A percentile compares a stretch with the other conserved stretches of the same genome.
Conservation (phyloP, 2,888 invertebrate genomes). For the Callyntrura guangdongensis region DNA sequence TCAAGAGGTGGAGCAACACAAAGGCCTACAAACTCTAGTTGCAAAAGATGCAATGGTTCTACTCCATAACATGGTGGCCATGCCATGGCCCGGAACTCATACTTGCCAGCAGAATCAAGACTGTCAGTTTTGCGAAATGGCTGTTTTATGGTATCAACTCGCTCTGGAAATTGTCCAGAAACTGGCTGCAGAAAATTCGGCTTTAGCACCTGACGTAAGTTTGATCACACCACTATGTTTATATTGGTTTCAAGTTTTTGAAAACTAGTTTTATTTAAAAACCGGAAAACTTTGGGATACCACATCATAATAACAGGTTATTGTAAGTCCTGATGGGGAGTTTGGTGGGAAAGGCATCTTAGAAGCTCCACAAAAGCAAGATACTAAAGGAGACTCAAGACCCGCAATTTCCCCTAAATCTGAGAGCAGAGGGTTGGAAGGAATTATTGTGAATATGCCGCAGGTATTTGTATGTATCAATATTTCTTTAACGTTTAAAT, state of each 20-base stretch:
- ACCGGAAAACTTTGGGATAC: too few relatives aligned
- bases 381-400: slow-evolving; percentile 80
- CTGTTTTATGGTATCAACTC: slow-evolving; percentile 97
- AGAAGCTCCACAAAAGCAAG: slow-evolving; percentile 90
- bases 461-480: slow-evolving; percentile 91
- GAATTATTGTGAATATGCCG: slow-evolving; percentile 96
- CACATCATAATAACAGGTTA: slow-evolving; percentile 65
- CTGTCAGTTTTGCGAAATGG: slow-evolving; percentile 97
- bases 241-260: background rate
- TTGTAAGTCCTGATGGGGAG: slow-evolving; percentile 83
- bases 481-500: too few relatives aligned
- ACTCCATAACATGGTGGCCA: slow-evolving; percentile 91
- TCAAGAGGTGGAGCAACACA: slow-evolving; percentile 93
- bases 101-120: slow-evolving; percentile 88
- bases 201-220: slow-evolving; percentile 92
- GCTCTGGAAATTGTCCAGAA: slow-evolving; percentile 93
- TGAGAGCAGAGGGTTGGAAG: slow-evolving; percentile 93
- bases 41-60: slow-evolving; percentile 92
- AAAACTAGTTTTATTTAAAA: background rate
- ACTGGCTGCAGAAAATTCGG: slow-evolving; percentile 91
- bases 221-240: background rate
- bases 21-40: slow-evolving; percentile 91
- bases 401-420: slow-evolving; percentile 87
- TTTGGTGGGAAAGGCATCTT: slow-evolving; percentile 86
- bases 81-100: slow-evolving; percentile 90